phyloP scores from a whole-genome alignment of 1,140 invertebrate genomes.

The Phymastichus coffea region DNA sequence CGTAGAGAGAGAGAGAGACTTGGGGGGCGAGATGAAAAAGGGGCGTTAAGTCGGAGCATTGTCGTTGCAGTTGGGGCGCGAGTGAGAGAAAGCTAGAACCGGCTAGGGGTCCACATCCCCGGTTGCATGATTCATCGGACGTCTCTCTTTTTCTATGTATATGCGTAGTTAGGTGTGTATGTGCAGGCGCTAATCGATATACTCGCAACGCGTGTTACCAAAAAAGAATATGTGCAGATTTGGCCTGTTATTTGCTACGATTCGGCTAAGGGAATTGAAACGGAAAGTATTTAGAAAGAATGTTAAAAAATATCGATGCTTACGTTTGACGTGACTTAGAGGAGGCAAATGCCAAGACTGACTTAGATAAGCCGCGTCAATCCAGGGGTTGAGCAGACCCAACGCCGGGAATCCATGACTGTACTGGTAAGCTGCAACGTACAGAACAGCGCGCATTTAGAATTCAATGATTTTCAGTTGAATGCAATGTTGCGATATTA shows the following conservation, averaged over 20 bases:
- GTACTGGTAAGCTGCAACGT: slow-evolving; percentile 68
- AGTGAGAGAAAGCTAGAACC: background rate
- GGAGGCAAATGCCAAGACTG: slow-evolving; percentile 74
- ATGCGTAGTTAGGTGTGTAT: too few species aligned
- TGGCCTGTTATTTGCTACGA: too few species aligned
- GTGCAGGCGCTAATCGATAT: slow-evolving; percentile 35
- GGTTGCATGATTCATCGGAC: slow-evolving; percentile 50
- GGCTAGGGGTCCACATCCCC: slow-evolving; percentile 28
- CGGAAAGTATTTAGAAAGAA: background rate
- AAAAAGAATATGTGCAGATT: too few species aligned
- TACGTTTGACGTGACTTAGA: too few species aligned
- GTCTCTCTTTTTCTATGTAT: too few species aligned
- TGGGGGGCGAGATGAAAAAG: slow-evolving; percentile 3
- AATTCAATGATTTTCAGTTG: slow-evolving; percentile 35
- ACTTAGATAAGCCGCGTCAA: slow-evolving; percentile 73
- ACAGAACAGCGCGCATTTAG: too few species aligned
- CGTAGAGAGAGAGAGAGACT: background rate
- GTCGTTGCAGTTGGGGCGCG: slow-evolving; percentile 17
- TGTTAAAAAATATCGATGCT: background rate
- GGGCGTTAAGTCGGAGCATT: slow-evolving; percentile 41
- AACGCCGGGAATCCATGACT: slow-evolving; percentile 61
- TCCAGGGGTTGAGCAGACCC: slow-evolving; percentile 72
- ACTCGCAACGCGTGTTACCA: slow-evolving; percentile 54
- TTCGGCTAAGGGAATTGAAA: background rate
- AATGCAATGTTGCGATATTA: too few species aligned